Evolutionary conservation across 2,113 vertebrate species (phyloP), one percentile per base, ranked within the genome.

Genomic region (Glaucomys volans): DNA sequence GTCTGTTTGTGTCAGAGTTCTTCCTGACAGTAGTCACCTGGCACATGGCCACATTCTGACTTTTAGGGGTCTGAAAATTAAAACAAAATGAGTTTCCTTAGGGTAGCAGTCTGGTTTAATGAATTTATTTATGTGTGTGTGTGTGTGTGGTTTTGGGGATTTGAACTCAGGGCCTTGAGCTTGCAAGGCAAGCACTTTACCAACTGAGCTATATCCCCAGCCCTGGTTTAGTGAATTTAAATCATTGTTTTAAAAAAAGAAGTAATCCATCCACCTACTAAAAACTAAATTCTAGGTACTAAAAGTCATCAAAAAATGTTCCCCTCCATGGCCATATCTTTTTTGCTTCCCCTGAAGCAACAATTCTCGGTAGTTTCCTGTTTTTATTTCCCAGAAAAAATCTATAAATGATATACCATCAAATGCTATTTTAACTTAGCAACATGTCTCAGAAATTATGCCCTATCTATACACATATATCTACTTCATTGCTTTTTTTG

Each of bases 251-350:
- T 67, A 76, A 69, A 35, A 26, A 64, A 91, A 87, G 14, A 87
- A 69, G 30, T n/a, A 50, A 35, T 76, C 11, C 13, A 66, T 77
- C 40, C 2, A 24, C 66, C 57, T 91, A 37, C 4, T 35, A 37
- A 87, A 93, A 94, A 87, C 30, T 77, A 71, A 96, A 91, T 91
- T 81, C 22, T 69, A 72, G 26, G 20, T 91, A 24, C 75, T 81
- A 77, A 87, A 66, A 20, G 0, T 54, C 44, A 40, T 52, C 40
- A 77, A n/a, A 95, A 90, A 47, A 5, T 50, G 26, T 62, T 42
- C 4, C 20, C 22, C 62, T 9, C 20, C 7, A 24, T 5, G 4
- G 16, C 17, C 13, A 14, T 71, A 94, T 84, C 7, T 89, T 52
- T 14, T 40, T 82, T 40, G 35, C 3, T 69, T 90, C 3, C n/a